Percentiles rank a stretch among this genome's conserved stretches.
These are phyloP conservation scores for Drosophila tani DNA, from an alignment of 1,140 invertebrate species.

Conservation along the genomic window DNA sequence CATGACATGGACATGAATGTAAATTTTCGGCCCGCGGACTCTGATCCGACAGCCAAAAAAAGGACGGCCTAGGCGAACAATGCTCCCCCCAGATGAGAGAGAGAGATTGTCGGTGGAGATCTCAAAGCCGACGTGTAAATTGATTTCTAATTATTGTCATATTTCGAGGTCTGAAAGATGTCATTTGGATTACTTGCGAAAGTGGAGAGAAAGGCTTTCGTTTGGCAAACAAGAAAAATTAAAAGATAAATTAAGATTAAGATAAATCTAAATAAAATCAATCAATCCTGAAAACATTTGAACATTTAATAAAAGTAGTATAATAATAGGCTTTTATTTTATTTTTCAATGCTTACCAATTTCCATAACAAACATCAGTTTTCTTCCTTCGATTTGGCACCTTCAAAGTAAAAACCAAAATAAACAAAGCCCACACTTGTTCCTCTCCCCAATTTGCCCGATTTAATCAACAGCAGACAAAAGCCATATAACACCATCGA, in stretches of 20 bases:
- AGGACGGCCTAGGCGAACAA: slow-evolving; percentile 70
- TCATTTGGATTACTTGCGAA: slow-evolving; percentile 40
- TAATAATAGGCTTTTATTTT: not conserved
- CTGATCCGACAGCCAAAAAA: slow-evolving; percentile 72
- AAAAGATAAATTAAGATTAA: not conserved
- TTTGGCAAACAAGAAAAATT: not conserved
- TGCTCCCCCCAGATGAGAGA: slow-evolving; percentile 6
- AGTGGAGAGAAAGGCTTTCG: slow-evolving; percentile 20
- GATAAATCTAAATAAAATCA: not conserved
- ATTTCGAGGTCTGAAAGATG: slow-evolving; percentile 13
- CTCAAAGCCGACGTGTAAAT: slow-evolving; percentile 74
- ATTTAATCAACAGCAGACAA: slow-evolving; percentile 29
- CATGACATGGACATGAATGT: slow-evolving; percentile 68
- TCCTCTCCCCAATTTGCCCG: slow-evolving; percentile 24
- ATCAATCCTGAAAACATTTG: too few species aligned
- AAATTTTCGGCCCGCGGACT: slow-evolving; percentile 53
- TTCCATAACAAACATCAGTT: not conserved
- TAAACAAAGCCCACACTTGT: slow-evolving; percentile 39
- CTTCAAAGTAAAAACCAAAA: not conserved
- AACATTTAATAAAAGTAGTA: not conserved
- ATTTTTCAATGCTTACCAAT: not conserved
- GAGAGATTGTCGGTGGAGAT: slow-evolving; percentile 18
- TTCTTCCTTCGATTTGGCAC: not conserved
- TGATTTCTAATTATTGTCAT: slow-evolving; percentile 73
- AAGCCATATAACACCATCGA: slow-evolving; percentile 10